These are phyloP conservation scores for Heliopora coerulea DNA, from an alignment of 92 coral and sea anemone species.

Conservation along the genomic window DNA sequence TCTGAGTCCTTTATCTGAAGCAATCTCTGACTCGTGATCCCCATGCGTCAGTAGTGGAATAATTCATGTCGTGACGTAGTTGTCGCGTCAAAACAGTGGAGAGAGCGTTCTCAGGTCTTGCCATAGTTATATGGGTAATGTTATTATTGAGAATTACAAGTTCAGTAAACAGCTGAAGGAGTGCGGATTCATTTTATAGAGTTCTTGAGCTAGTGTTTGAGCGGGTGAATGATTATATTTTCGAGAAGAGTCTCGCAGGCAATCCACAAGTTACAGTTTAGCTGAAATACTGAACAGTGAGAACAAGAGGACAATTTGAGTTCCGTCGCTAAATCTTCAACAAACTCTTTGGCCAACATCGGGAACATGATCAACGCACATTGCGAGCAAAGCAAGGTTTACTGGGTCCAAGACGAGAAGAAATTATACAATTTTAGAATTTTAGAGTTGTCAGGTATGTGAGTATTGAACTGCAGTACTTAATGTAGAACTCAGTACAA, in stretches of 20 bases:
- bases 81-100: slow-evolving; percentile 21
- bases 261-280: no score
- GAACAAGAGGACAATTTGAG: no score
- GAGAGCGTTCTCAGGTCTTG: slow-evolving; percentile 2
- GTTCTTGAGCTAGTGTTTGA: no score
- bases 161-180: background rate
- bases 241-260: no score
- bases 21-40: no score
- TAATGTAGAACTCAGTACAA: no score
- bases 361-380: slow-evolving; percentile 35
- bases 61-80: background rate
- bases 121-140: slow-evolving; percentile 32
- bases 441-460: slow-evolving; percentile 27
- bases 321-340: background rate
- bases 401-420: slow-evolving; percentile 16
- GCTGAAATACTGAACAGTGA: no score
- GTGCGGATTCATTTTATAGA: background rate
- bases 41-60: no score
- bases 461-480: background rate
- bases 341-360: no score
- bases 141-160: slow-evolving; percentile 5
- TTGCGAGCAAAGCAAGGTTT: slow-evolving; percentile 31
- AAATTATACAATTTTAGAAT: slow-evolving; percentile 36
- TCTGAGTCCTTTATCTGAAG: no score
- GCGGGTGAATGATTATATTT: no score